Evolutionary conservation across 2,888 invertebrate genomes (phyloP).

Genomic region (Atethmia centrago): DNA sequence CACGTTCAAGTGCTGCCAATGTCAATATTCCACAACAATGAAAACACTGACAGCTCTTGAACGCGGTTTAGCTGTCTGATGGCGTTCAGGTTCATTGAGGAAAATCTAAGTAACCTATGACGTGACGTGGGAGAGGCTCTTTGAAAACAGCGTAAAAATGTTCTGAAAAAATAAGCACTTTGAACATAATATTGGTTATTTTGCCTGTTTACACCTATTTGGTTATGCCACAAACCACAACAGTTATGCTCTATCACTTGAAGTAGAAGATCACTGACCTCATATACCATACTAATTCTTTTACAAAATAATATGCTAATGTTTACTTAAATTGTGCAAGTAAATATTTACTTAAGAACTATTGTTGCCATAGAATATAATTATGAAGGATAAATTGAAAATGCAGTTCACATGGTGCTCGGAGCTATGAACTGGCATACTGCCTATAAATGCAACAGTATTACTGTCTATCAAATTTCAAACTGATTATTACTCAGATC

Average conservation of each 20-base stretch:
- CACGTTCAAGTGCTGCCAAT: background rate
- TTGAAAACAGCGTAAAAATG: background rate
- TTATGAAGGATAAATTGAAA: slow-evolving; percentile 23
- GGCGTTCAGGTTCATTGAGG: background rate
- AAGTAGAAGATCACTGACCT: slow-evolving; percentile 51
- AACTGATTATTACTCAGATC: background rate
- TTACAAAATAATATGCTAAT: slow-evolving; percentile 39
- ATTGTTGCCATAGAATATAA: background rate
- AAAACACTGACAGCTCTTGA: background rate
- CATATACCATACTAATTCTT: slow-evolving; percentile 38
- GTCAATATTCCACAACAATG: background rate
- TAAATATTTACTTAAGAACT: slow-evolving; percentile 23
- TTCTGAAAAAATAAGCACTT: background rate
- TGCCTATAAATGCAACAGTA: background rate
- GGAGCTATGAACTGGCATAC: slow-evolving; percentile 2
- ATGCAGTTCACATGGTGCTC: slow-evolving; percentile 13
- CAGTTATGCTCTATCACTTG: slow-evolving; percentile 38
- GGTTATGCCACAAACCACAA: slow-evolving; percentile 29
- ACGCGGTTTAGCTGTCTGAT: background rate
- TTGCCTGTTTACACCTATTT: slow-evolving; percentile 37
- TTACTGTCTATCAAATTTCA: background rate
- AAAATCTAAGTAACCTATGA: no score
- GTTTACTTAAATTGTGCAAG: slow-evolving; percentile 15
- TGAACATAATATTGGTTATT: background rate
- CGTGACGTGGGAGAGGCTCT: background rate